Base-by-base conservation (phyloP, 2,797 vertebrate species). In the Chelonia mydas region DNA sequence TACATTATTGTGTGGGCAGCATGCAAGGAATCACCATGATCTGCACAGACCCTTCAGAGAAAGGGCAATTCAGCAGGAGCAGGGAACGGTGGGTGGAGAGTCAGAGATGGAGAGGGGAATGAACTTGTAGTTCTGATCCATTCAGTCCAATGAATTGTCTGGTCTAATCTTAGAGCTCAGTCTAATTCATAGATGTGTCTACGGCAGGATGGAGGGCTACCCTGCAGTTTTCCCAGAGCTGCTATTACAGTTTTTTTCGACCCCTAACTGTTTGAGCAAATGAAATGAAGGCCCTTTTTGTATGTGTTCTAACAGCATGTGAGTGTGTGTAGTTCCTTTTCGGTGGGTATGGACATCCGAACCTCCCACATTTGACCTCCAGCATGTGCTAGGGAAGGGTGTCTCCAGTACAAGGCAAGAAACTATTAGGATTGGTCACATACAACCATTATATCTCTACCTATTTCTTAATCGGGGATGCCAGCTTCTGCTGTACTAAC, bases 101-200 rank as follows among this genome's bases (percentile, higher is more conserved):
- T 2, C 2, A 25, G 21, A 78, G 81, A 10, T 1, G n/a, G 61
- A 2, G 59, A 6, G 79, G 2, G 28, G 88, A 84, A 77, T 12
- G 50, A 86, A 27, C 76, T 93, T 81, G 28, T 53, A 10, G 10
- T 86, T 55, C 57, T 84, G 49, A 72, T 25, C 37, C 3, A 41
- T 1, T 16, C 61, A 31, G 47, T 4, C 41, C 76, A 72, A 61
- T 0, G 1, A 78, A 76, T 21, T 82, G 81, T 88, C 53, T 90
- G 61, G 23, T 90, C 85, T 72, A 37, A 47, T 93, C n/a, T 84
- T 78, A 49, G 9, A 0, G 2, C n/a, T 27, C 50, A 90, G 37
- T 28, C 55, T 81, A 83, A 83, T 81, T 78, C 65, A 47, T 86
- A 65, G 45, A 51, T 76, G 57, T 55, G 19, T 93, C 94, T 87